A percentile compares a stretch with the other conserved stretches of the same genome.
Evolutionary conservation across 37 sponge, comb jelly and placozoan species (phyloP).

Genomic region (Ephydatia muelleri): DNA sequence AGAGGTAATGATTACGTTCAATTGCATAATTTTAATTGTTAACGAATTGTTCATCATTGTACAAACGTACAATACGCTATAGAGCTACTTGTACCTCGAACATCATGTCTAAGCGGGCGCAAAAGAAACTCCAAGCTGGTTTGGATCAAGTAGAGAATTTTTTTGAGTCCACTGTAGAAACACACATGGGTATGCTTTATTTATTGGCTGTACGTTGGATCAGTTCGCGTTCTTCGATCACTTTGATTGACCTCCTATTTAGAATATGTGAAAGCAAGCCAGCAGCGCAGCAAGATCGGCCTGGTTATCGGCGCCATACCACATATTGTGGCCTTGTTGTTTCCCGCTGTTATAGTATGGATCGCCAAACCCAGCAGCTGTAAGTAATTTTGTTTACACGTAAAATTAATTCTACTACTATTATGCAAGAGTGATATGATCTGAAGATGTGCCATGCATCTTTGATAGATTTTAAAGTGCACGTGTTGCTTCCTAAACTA

Average conservation of each 20-base stretch:
- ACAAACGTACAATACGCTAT: too few species aligned
- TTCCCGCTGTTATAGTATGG: conserved; percentile 60
- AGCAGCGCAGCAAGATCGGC: conserved; percentile 13
- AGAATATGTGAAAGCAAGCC: background rate
- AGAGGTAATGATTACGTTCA: background rate
- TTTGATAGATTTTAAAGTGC: too few species aligned
- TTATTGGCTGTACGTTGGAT: too few species aligned
- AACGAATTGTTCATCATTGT: too few species aligned
- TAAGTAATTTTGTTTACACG: too few species aligned
- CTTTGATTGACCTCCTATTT: background rate
- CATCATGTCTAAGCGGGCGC: conserved; percentile 33
- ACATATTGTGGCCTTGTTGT: conserved; percentile 48
- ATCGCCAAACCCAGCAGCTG: conserved; percentile 63
- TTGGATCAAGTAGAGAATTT: conserved; percentile 23
- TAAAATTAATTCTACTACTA: too few species aligned
- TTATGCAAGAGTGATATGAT: too few species aligned
- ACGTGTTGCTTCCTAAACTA: too few species aligned
- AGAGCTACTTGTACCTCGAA: background rate
- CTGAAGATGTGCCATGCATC: too few species aligned
- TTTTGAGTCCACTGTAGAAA: conserved; percentile 33
- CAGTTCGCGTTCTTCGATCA: background rate
- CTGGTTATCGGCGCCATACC: conserved; percentile 45
- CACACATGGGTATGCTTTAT: conserved; percentile 27
- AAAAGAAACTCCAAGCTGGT: conserved; percentile 28
- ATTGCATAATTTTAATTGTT: background rate